Conservation (phyloP, 2,888 invertebrate species). For the Thalpophila matura region DNA sequence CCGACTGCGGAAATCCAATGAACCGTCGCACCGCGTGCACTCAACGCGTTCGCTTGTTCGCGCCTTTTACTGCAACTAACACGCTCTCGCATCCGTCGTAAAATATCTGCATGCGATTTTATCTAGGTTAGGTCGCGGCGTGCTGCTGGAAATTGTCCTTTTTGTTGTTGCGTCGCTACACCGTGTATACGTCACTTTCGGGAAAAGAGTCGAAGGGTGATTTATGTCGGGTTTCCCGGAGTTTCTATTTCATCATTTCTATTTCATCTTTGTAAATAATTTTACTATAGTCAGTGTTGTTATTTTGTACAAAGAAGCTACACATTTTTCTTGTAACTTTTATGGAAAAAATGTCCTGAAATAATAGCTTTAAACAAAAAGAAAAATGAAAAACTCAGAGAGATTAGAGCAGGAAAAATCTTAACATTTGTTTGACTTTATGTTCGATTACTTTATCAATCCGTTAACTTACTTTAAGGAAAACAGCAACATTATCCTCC, state of each 20-base stretch:
- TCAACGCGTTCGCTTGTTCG: conserved; percentile 57
- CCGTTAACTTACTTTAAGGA: too few relatives aligned
- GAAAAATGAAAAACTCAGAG: too few relatives aligned
- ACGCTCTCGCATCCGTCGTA: conserved; percentile 51
- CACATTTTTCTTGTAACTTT: neutral
- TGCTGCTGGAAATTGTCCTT: neutral
- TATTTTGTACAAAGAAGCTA: conserved; percentile 12
- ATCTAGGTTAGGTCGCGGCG: conserved; percentile 11
- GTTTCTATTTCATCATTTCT: conserved; percentile 25
- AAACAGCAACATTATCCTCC: too few relatives aligned
- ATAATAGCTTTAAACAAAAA: too few relatives aligned
- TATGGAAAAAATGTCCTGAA: neutral
- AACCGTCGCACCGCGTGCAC: conserved; percentile 58
- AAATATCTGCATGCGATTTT: conserved; percentile 35
- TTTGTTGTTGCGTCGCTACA: neutral
- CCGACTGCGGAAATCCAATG: conserved; percentile 64
- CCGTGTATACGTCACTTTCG: neutral
- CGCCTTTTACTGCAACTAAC: conserved; percentile 57
- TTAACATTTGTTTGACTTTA: too few relatives aligned
- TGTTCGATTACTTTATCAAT: too few relatives aligned
- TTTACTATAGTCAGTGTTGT: conserved; percentile 3
- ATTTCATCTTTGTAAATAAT: conserved; percentile 4
- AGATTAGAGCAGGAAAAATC: too few relatives aligned
- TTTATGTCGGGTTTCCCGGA: conserved; percentile 28
- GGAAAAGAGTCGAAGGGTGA: conserved; percentile 27